Conservation (phyloP, 2,888 invertebrate species). For the Agriopis marginaria region DNA sequence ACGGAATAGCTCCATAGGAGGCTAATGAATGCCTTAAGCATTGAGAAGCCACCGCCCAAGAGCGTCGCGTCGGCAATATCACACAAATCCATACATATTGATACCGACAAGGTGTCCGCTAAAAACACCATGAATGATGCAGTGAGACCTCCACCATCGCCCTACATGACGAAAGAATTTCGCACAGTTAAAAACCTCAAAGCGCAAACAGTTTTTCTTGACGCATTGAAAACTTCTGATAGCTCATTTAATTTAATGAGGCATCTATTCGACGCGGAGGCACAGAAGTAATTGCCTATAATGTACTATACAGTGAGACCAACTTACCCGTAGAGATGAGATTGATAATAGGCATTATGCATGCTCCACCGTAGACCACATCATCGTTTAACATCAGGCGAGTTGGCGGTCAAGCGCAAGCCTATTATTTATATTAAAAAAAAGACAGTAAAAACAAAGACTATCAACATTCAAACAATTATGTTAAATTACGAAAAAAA, state of each 20-base stretch:
- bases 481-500: too few relatives aligned
- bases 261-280: conserved; percentile 52
- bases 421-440: too few relatives aligned
- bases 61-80: conserved; percentile 73
- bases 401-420: too few relatives aligned
- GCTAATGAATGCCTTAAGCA: conserved; percentile 31
- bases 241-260: conserved; percentile 82
- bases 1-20: background rate
- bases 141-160: conserved; percentile 77
- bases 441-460: too few relatives aligned
- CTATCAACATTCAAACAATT: too few relatives aligned
- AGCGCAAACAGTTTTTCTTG: conserved; percentile 73
- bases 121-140: conserved; percentile 85
- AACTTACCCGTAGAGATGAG: too few relatives aligned
- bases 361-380: too few relatives aligned
- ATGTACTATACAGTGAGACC: too few relatives aligned
- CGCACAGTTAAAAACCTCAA: conserved; percentile 74
- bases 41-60: conserved; percentile 7
- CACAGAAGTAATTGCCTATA: conserved; percentile 32
- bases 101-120: conserved; percentile 79
- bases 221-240: conserved; percentile 73
- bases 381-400: too few relatives aligned
- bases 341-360: too few relatives aligned
- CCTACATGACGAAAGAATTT: conserved; percentile 81
- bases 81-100: conserved; percentile 79